Evolutionary conservation across 2,113 vertebrate genomes (phyloP), one percentile per base, ranked within the genome.

Genomic region (Campylomormyrus tamandua): DNA sequence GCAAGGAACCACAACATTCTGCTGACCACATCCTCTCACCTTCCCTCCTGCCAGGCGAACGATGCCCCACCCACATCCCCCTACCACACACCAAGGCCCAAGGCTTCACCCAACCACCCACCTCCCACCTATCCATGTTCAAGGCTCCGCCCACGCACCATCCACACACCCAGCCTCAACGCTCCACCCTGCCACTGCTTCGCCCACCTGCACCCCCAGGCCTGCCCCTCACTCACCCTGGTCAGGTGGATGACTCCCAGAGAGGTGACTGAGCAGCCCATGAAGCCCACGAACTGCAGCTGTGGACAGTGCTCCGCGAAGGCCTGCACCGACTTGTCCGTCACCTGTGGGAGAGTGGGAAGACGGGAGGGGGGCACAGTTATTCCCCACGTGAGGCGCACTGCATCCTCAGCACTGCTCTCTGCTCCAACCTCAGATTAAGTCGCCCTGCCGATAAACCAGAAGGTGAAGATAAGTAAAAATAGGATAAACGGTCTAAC

Each of bases 261-360:
- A 1, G 98, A 99, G 86, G 98, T 99, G 89, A 99, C 98, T 0
- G 98, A 98, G 93, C 98, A 99, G 88, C 98, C 98, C 98, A 99
- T 99, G 94, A 99, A 99, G 89, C 98, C 98, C 48, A 99, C 98
- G 91, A 97, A 99, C 94, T 97, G 98, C 92, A 99, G 96, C 92
- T 98, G 97, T 0, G 98, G 97, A 94, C 98, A 99, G 93, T 98
- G 96, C 90, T 99, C 98, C 21, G 98, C 98, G 92, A 99, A 98
- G 2, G 98, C 98, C 94, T 97, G 96, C 94, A 99, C 96, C 0
- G 98, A 98, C 56, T 95, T 96, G 94, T 99, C 98, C 39, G 98
- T 98, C 89, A 99, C 98, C 98, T 99, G 92, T 1, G 91, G 58
- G 91, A 88, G 93, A 74, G 93, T 10, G 94, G 0, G 90, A 0